Base-by-base conservation (phyloP, 2,797 vertebrate genomes). In the Rhinoraja longicauda region DNA sequence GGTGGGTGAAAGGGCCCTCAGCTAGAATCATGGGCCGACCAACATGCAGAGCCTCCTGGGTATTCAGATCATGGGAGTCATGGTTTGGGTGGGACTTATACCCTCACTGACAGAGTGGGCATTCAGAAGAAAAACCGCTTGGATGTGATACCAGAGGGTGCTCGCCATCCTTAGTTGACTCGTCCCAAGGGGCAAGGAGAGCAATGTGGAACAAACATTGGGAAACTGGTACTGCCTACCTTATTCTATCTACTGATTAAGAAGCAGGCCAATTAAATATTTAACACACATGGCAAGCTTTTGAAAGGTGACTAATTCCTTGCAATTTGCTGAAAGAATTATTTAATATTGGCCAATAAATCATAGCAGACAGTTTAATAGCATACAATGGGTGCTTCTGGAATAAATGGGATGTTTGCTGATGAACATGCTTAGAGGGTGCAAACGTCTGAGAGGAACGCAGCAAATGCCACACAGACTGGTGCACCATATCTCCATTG, bases 291-390 rank as follows among this genome's bases (percentile, higher is more conserved):
- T 12, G 26, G 88, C 67, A 86, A 84, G 81, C 26, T 59, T 62
- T 62, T 4, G 32, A 70, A 39, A 32, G 32, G 45, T 4, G 39
- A 62, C 62, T 90, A 90, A 90, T 90, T 90, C 19, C 64, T 90
- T 72, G 45, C 36, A 90, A 90, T 90, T 67, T 90, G 64, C 64
- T 90, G 8, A 3, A 70, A 90, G 36, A 72, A 72, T 90, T 90
- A 70, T 90, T 32, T 90, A 26, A 39, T 70, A 90, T 90, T 45
- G 26, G 29, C 39, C n/a, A 90, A 90, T 90, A 90, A 90, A 90
- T 67, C 67, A 26, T 29, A 39, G 64, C 32, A 72, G 88, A 45
- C 32, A 13, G 24, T 24, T 90, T 72, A 70, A 90, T 67, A n/a
- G 59, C 26, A n/a, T 36, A 79, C 36, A 36, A 1, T 24, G 36